These are phyloP conservation scores for Myodes glareolus DNA, from an alignment of 2,113 vertebrate species.

Conservation along the genomic window DNA sequence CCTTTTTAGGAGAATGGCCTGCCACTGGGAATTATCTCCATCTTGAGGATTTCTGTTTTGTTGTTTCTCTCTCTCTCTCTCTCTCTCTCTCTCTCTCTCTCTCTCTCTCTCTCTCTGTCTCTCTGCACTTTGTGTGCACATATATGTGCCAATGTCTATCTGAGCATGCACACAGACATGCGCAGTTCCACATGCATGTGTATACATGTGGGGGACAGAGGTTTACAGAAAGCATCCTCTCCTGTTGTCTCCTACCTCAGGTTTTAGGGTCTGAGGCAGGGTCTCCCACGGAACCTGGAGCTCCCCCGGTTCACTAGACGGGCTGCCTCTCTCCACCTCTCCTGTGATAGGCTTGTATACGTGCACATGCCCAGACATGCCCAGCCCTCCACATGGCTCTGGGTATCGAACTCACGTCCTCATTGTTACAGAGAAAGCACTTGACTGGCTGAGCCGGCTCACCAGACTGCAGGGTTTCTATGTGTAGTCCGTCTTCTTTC, in stretches of 20 bases:
- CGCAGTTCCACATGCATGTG: too few relatives aligned
- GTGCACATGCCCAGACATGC: not conserved
- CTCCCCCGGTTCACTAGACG: not conserved
- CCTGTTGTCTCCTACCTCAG: not conserved
- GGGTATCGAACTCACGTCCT: not conserved
- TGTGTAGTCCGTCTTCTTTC: slow-evolving; percentile 49
- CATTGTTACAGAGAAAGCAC: too few relatives aligned
- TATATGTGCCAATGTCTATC: not conserved
- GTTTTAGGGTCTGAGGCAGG: not conserved
- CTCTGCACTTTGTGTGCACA: too few relatives aligned
- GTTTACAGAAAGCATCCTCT: too few relatives aligned
- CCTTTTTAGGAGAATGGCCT: not conserved
- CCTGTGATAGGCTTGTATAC: not conserved
- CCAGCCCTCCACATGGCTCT: not conserved
- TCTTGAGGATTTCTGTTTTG: slow-evolving; percentile 7
- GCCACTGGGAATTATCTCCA: slow-evolving; percentile 34
- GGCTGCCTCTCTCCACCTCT: not conserved
- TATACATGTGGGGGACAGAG: not conserved
- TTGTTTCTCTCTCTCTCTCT: not conserved
- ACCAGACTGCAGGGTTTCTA: not conserved
- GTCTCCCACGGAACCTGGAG: not conserved
- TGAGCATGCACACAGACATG: not conserved
- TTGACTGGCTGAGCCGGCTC: not conserved
- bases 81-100: too few relatives aligned
- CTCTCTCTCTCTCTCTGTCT: too few relatives aligned